A percentile compares a stretch with the other conserved stretches of the same genome.
Conservation (phyloP, 2,888 invertebrate species). For the Amblyjoppa proteus region DNA sequence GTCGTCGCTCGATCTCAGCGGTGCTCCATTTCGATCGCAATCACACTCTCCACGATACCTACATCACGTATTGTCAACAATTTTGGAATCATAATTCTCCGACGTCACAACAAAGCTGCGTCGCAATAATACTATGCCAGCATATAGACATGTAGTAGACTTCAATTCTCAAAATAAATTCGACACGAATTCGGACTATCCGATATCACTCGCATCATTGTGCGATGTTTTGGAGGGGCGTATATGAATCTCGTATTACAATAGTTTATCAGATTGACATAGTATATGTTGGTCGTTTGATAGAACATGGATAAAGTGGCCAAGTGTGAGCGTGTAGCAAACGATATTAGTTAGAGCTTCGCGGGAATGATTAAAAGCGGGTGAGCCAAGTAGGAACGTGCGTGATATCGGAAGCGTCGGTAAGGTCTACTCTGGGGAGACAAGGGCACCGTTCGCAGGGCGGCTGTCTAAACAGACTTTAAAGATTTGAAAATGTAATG, state of each 20-base stretch:
- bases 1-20: constrained; percentile 55
- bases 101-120: neutral
- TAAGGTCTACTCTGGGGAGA: constrained; percentile 47
- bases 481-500: constrained; percentile 85
- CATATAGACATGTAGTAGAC: neutral
- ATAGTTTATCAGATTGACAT: neutral
- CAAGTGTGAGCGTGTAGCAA: constrained; percentile 17
- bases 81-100: constrained; percentile 21
- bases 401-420: constrained; percentile 60
- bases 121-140: constrained; percentile 18
- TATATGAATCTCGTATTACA: neutral
- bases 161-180: constrained; percentile 53
- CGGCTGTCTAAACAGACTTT: constrained; percentile 85
- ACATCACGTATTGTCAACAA: constrained; percentile 16
- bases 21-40: constrained; percentile 62
- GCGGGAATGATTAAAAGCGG: constrained; percentile 64
- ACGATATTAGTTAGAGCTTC: constrained; percentile 60
- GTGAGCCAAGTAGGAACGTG: constrained; percentile 56
- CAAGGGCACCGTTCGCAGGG: constrained; percentile 73
- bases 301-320: constrained; percentile 18
- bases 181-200: constrained; percentile 52
- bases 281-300: neutral
- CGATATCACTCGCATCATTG: constrained; percentile 42
- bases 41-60: constrained; percentile 16
- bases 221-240: neutral